Evolutionary conservation across 2,888 invertebrate genomes (phyloP).

Genomic region (Aplocera efformata): DNA sequence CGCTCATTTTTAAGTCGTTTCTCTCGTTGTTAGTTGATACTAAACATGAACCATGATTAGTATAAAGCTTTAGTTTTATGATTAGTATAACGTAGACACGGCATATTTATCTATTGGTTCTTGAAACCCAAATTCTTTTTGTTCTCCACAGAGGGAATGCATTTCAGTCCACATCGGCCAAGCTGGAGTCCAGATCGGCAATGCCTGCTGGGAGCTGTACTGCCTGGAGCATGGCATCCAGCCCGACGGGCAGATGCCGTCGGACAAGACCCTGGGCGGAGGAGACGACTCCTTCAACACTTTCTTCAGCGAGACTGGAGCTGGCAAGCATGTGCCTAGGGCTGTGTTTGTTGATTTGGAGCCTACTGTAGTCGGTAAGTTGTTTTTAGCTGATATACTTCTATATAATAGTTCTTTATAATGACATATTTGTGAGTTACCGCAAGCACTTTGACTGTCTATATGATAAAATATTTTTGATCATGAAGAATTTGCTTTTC

Average conservation of each 20-base stretch:
- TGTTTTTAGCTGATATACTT: no score
- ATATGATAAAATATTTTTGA: no score
- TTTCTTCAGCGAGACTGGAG: slow-evolving; percentile 88
- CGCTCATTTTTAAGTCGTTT: no score
- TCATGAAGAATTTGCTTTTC: no score
- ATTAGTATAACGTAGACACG: no score
- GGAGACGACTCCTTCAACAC: slow-evolving; percentile 89
- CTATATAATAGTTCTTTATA: no score
- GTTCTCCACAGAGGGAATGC: slow-evolving; percentile 85
- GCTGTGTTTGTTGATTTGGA: slow-evolving; percentile 95
- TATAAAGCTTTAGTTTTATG: no score
- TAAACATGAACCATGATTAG: no score
- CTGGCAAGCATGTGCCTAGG: slow-evolving; percentile 92
- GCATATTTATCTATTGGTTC: slow-evolving; percentile 6
- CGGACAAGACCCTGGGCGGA: slow-evolving; percentile 87
- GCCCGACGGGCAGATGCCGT: slow-evolving; percentile 93
- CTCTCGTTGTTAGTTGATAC: no score
- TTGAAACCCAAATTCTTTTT: not conserved
- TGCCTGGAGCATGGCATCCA: slow-evolving; percentile 92
- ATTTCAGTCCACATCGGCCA: slow-evolving; percentile 93
- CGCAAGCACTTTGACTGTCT: no score
- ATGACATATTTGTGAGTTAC: no score
- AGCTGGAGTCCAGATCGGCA: slow-evolving; percentile 92
- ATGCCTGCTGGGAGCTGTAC: slow-evolving; percentile 93
- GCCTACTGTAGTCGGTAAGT: slow-evolving; percentile 93